These are phyloP conservation scores for Phylloscopus collybita DNA, from an alignment of 2,797 vertebrate genomes.

Conservation along the genomic window DNA sequence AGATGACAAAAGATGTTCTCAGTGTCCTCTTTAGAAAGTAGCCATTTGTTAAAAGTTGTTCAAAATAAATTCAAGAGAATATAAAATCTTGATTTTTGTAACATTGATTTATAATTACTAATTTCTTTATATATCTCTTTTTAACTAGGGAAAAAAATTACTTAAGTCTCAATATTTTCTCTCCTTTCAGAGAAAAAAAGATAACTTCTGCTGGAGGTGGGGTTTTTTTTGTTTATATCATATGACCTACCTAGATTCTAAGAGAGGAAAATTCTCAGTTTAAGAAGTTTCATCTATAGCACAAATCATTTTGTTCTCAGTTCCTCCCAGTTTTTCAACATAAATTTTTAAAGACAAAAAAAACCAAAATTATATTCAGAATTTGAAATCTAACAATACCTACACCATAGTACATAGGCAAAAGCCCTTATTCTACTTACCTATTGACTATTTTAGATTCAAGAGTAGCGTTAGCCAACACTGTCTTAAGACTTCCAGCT, in stretches of 20 bases:
- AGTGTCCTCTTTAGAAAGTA: background rate
- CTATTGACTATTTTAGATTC: background rate
- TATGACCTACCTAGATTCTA: background rate
- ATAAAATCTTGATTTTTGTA: background rate
- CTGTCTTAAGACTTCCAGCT: background rate
- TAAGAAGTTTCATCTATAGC: background rate
- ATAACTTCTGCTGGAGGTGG: background rate
- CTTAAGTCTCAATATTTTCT: background rate
- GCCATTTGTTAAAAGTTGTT: background rate
- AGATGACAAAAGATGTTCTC: background rate
- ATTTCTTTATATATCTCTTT: background rate
- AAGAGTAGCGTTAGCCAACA: background rate
- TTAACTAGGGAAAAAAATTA: background rate
- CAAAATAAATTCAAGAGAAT: background rate
- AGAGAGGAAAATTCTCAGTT: background rate
- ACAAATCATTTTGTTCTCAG: background rate
- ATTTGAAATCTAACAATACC: background rate
- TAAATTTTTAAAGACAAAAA: background rate
- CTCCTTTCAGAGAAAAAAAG: background rate
- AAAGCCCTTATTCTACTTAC: background rate
- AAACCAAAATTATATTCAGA: background rate
- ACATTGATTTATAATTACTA: accelerated
- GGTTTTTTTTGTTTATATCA: background rate
- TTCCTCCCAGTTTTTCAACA: background rate
- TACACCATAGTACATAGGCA: background rate